Conservation (phyloP, 2,113 vertebrate genomes). For the Rhea americana region DNA sequence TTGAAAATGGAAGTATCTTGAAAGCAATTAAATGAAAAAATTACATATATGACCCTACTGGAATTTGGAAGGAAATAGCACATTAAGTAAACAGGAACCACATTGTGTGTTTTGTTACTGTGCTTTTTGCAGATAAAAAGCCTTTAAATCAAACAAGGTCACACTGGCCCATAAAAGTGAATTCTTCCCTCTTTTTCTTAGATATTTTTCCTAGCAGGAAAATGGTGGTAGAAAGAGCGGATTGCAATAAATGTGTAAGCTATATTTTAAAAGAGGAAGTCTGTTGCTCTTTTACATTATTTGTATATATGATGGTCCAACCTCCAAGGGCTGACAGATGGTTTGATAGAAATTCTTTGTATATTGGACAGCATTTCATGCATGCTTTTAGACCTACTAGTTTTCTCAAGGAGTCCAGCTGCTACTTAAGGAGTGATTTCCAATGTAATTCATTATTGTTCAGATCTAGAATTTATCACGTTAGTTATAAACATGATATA, state of each 20-base stretch:
- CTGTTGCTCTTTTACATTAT: background rate
- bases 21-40: constrained; percentile 26
- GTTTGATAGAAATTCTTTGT: background rate
- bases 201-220: background rate
- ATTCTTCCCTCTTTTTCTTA: background rate
- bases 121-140: constrained; percentile 6
- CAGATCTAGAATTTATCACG: background rate
- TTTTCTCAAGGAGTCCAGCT: background rate
- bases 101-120: background rate
- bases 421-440: background rate
- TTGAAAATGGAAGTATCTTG: background rate
- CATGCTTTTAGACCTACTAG: background rate
- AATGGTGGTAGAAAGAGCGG: background rate
- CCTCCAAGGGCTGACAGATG: background rate
- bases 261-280: background rate
- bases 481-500: background rate
- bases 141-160: background rate
- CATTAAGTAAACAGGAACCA: constrained; percentile 27
- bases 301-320: background rate
- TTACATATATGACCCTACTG: background rate
- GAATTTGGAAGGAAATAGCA: background rate
- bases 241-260: background rate
- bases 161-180: background rate
- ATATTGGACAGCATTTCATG: background rate
- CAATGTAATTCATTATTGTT: background rate